Conservation (phyloP, 2,113 vertebrate species). For the Falcunculus frontatus region DNA sequence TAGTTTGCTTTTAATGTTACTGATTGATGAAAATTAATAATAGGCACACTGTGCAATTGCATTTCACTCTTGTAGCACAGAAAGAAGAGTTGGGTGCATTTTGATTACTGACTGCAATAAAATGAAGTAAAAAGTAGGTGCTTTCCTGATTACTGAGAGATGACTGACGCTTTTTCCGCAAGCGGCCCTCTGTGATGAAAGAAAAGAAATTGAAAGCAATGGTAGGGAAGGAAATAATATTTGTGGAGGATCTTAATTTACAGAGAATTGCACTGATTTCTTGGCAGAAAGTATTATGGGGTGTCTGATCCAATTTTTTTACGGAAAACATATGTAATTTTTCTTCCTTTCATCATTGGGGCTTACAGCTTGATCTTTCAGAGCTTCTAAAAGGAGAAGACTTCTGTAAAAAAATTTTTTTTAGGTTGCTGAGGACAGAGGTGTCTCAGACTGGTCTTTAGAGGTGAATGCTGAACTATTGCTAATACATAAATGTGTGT, state of each 20-base stretch:
- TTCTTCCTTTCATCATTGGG: not conserved
- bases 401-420: not conserved
- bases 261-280: not conserved
- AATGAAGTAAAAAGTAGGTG: not conserved
- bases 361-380: not conserved
- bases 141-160: not conserved
- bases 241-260: not conserved
- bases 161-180: not conserved
- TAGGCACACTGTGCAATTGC: not conserved
- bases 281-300: not conserved
- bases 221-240: not conserved
- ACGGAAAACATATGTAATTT: not conserved
- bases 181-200: not conserved
- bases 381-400: not conserved
- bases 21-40: not conserved
- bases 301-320: not conserved
- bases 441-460: not conserved
- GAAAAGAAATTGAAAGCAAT: not conserved
- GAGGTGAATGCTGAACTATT: not conserved
- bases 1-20: not conserved
- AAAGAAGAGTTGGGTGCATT: not conserved
- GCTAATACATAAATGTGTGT: not conserved
- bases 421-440: not conserved
- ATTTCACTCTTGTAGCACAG: not conserved
- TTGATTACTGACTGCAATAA: not conserved